These are phyloP conservation scores for Spialia ferax DNA, from an alignment of 2,888 invertebrate species.

Conservation along the genomic window DNA sequence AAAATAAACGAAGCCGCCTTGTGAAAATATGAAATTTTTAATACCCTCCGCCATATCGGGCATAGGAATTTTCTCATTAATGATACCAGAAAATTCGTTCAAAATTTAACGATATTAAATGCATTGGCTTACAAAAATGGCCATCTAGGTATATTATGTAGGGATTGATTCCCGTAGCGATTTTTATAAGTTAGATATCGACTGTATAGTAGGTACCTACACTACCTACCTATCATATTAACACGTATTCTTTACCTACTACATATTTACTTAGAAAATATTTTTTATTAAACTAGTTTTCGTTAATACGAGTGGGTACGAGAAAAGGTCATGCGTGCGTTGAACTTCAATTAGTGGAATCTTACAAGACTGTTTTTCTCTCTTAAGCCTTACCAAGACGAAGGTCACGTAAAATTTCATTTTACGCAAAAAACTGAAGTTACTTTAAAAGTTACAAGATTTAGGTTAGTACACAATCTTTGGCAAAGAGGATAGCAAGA, in stretches of 20 bases:
- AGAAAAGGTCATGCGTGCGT: conserved; percentile 25
- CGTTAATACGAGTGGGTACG: conserved; percentile 2
- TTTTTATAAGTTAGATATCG: too few relatives aligned
- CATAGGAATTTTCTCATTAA: conserved; percentile 34
- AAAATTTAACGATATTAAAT: conserved; percentile 2
- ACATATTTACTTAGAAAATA: too few relatives aligned
- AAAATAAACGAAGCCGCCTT: conserved; percentile 51
- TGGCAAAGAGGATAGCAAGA: conserved; percentile 11
- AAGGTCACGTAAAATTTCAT: conserved; percentile 20
- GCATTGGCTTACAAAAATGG: neutral
- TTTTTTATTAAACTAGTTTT: neutral
- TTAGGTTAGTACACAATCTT: conserved; percentile 21
- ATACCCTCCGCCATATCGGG: conserved; percentile 25
- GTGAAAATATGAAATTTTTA: conserved; percentile 37
- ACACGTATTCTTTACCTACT: too few relatives aligned
- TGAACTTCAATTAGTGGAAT: conserved; percentile 3
- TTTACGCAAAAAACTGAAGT: conserved; percentile 19
- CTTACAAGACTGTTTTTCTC: neutral
- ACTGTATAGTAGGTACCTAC: neutral
- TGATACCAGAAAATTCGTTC: conserved; percentile 16
- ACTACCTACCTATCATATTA: too few relatives aligned
- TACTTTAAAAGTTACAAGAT: conserved; percentile 22
- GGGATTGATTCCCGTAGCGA: too few relatives aligned
- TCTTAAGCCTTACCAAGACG: neutral
- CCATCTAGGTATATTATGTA: neutral